A percentile compares a stretch with the other conserved stretches of the same genome.
Evolutionary conservation across 2,888 invertebrate species (phyloP).

Genomic region (Eupithecia insigniata): DNA sequence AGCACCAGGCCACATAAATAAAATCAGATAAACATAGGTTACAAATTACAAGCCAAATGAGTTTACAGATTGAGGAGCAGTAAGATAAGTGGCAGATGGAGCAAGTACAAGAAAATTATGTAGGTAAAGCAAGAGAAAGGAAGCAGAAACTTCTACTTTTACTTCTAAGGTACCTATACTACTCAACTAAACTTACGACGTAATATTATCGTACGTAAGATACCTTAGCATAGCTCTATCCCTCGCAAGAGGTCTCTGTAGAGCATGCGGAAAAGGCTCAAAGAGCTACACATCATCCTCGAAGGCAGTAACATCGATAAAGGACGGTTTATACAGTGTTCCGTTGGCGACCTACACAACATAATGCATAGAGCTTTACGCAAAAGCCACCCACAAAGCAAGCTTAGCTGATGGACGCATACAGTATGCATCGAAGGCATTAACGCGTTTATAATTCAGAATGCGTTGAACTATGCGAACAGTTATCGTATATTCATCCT

Average conservation of each 20-base stretch:
- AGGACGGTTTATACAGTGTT: background rate
- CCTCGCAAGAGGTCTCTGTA: background rate
- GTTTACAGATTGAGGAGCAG: too few relatives aligned
- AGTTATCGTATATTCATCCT: background rate
- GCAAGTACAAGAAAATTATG: too few relatives aligned
- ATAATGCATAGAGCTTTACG: background rate
- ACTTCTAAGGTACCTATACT: too few relatives aligned
- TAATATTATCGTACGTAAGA: too few relatives aligned
- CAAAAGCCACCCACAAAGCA: slow-evolving; percentile 7
- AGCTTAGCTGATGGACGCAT: background rate
- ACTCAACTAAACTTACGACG: too few relatives aligned
- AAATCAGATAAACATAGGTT: too few relatives aligned
- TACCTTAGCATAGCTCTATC: background rate
- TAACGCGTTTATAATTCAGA: slow-evolving; percentile 10
- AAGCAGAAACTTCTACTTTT: too few relatives aligned
- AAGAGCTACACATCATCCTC: background rate
- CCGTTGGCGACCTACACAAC: background rate
- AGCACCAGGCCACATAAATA: too few relatives aligned
- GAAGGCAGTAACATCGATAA: background rate
- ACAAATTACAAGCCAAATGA: too few relatives aligned
- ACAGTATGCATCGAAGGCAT: slow-evolving; percentile 10
- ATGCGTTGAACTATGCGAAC: slow-evolving; percentile 1
- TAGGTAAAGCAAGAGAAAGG: too few relatives aligned
- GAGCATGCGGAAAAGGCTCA: background rate
- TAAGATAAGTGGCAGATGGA: too few relatives aligned